Percentiles rank a stretch among this genome's conserved stretches.
Evolutionary conservation across 2,113 vertebrate genomes (phyloP).

Genomic region (Emydocephalus ijimae): DNA sequence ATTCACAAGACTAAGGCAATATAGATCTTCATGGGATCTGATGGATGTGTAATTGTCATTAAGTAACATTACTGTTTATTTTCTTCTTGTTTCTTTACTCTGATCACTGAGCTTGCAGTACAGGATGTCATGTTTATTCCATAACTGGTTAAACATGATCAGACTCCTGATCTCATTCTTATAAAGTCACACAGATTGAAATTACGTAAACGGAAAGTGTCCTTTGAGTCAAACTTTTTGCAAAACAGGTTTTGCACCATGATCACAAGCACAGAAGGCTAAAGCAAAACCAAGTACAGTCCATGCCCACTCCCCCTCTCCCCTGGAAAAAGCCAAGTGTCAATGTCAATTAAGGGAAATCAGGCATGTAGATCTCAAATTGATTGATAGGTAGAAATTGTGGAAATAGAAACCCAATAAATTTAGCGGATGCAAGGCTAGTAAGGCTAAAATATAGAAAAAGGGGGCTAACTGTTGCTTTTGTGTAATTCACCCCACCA

Average conservation of each 20-base stretch:
- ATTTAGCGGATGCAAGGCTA: background rate
- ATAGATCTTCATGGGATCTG: background rate
- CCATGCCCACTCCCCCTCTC: background rate
- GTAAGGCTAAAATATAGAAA: background rate
- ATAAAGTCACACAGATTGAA: background rate
- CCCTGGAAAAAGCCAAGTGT: background rate
- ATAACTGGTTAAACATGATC: background rate
- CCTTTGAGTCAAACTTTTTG: background rate
- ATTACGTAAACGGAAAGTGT: background rate
- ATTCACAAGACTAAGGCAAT: constrained; percentile 15
- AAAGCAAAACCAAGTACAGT: background rate
- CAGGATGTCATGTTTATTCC: constrained; percentile 13
- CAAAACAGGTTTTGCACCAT: background rate
- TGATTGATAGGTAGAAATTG: background rate
- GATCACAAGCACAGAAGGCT: background rate
- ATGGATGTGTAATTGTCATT: background rate
- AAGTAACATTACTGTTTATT: background rate
- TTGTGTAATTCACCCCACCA: background rate
- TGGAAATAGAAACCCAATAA: background rate
- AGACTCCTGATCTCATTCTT: constrained; percentile 5
- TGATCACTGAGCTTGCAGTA: background rate
- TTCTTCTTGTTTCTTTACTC: constrained; percentile 24
- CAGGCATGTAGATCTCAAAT: background rate
- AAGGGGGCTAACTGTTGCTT: fast-evolving
- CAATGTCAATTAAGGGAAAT: background rate